Evolutionary conservation across 2,113 vertebrate species (phyloP).

Genomic region (Delphinus delphis): DNA sequence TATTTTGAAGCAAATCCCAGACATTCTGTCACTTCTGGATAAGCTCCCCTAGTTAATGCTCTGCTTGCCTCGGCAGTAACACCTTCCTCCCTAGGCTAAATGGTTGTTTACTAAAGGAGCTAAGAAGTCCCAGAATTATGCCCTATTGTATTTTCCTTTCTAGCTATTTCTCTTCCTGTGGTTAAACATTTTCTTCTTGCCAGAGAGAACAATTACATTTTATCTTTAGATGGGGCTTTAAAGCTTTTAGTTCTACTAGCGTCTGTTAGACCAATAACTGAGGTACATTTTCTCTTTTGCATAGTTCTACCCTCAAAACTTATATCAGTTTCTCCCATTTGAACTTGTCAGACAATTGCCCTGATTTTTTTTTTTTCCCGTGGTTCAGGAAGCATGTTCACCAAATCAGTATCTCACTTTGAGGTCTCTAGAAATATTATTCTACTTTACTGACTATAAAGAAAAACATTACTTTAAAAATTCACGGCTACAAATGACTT

Average conservation of each 20-base stretch:
- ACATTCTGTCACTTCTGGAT: background rate
- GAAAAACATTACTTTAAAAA: background rate
- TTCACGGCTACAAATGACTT: background rate
- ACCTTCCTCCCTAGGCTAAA: background rate
- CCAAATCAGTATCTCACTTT: background rate
- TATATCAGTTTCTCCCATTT: background rate
- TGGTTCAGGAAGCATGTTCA: background rate
- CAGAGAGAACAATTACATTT: conserved; percentile 36
- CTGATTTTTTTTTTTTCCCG: background rate
- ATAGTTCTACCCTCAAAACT: background rate
- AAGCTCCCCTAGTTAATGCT: background rate
- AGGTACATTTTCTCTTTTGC: background rate
- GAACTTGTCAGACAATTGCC: background rate
- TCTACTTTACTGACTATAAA: background rate
- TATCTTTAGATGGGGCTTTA: background rate
- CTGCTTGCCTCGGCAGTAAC: background rate
- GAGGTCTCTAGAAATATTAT: background rate
- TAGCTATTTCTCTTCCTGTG: background rate
- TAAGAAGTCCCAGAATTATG: background rate
- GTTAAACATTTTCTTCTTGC: conserved; percentile 34
- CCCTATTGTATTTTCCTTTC: background rate
- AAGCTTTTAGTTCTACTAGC: background rate
- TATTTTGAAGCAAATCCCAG: background rate
- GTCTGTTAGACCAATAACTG: background rate
- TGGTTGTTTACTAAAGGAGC: background rate